Conservation (phyloP, 2,797 vertebrate species). For the Rousettus madagascariensis region DNA sequence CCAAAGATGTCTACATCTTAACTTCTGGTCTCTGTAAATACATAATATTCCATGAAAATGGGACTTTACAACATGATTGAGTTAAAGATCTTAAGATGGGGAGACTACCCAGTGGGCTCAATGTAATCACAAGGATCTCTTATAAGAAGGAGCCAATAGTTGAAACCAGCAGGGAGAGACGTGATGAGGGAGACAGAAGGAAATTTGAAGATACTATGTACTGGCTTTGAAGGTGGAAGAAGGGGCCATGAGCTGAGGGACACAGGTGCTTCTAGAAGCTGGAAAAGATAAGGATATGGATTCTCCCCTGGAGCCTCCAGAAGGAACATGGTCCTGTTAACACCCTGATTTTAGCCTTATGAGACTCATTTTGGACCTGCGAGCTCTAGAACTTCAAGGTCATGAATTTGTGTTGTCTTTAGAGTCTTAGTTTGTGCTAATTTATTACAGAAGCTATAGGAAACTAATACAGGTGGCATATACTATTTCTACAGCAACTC, state of each 20-base stretch:
- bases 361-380: neutral
- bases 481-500: neutral
- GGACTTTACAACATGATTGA: neutral
- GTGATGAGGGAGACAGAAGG: neutral
- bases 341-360: too few species aligned
- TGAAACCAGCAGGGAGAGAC: neutral
- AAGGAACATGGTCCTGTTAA: neutral
- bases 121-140: neutral
- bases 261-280: neutral
- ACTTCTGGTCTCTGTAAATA: neutral
- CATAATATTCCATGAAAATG: neutral
- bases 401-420: neutral
- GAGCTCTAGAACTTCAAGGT: neutral
- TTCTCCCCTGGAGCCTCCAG: neutral
- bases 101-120: neutral
- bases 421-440: neutral
- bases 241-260: neutral
- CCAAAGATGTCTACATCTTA: neutral
- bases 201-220: neutral
- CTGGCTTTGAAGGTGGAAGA: neutral
- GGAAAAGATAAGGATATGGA: neutral
- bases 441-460: neutral
- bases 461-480: neutral
- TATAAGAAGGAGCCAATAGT: neutral
- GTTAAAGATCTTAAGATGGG: neutral